Evolutionary conservation across 2,797 vertebrate genomes (phyloP).

Genomic region (Macropodus opercularis): DNA sequence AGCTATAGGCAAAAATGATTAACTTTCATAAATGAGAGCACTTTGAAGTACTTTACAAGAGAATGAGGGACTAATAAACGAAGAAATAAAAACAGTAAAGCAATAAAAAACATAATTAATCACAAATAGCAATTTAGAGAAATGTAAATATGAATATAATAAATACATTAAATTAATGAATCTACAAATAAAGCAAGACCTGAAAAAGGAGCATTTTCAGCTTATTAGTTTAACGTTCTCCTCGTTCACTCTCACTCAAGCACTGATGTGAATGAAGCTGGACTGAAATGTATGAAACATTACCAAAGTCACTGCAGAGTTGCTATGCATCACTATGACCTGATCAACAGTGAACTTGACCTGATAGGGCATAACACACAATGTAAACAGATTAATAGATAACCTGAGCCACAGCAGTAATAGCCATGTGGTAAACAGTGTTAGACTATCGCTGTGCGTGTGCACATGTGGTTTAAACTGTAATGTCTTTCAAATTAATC

Average conservation of each 20-base stretch:
- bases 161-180: not conserved
- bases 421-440: not conserved
- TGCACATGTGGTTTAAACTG: not conserved
- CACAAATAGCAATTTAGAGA: not conserved
- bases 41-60: not conserved
- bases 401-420: conserved; percentile 15
- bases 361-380: not conserved
- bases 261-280: too few relatives aligned
- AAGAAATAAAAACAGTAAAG: not conserved
- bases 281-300: too few relatives aligned
- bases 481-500: conserved; percentile 10
- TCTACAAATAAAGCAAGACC: too few relatives aligned
- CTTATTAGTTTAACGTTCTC: not conserved
- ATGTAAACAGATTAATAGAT: conserved; percentile 7
- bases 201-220: too few relatives aligned
- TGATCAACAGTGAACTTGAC: not conserved
- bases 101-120: not conserved
- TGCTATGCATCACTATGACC: not conserved
- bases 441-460: not conserved
- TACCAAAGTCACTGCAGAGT: too few relatives aligned
- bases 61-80: too few relatives aligned
- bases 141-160: not conserved
- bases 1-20: not conserved
- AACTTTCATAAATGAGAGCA: not conserved
- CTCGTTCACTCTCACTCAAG: not conserved